A percentile compares a stretch with the other conserved stretches of the same genome.
Conservation (phyloP, 2,888 invertebrate species). For the Agrochola lychnidis region DNA sequence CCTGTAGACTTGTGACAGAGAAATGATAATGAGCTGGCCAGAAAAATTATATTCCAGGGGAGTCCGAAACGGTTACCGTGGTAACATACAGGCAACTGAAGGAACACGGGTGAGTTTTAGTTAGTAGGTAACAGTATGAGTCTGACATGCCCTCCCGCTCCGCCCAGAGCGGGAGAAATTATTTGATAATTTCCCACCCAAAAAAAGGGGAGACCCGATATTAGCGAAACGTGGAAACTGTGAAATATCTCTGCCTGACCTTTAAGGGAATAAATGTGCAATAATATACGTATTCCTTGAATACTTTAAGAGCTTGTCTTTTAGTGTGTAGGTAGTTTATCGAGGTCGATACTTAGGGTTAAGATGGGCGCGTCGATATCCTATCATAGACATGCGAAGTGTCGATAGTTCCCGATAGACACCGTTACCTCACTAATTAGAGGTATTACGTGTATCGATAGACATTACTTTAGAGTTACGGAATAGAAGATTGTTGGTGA, state of each 20-base stretch:
- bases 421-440: conserved; percentile 76
- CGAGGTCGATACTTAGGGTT: conserved; percentile 66
- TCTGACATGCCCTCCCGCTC: no score
- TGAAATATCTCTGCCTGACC: background rate
- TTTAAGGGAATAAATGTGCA: background rate
- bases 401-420: conserved; percentile 70
- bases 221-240: background rate
- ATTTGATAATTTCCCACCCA: no score
- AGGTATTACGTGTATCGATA: conserved; percentile 71
- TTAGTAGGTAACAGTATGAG: no score
- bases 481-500: conserved; percentile 29
- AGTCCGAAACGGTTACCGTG: no score
- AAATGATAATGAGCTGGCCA: background rate
- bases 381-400: conserved; percentile 73
- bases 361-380: conserved; percentile 72
- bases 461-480: conserved; percentile 57
- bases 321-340: conserved; percentile 61
- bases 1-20: background rate
- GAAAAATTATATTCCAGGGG: background rate
- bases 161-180: no score
- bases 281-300: conserved; percentile 33
- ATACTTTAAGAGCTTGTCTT: conserved; percentile 52
- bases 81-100: no score
- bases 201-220: background rate
- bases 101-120: no score